Evolutionary conservation across 2,797 vertebrate species (phyloP), one percentile per base, ranked within the genome.

Genomic region (Mormyrops boulengeri): DNA sequence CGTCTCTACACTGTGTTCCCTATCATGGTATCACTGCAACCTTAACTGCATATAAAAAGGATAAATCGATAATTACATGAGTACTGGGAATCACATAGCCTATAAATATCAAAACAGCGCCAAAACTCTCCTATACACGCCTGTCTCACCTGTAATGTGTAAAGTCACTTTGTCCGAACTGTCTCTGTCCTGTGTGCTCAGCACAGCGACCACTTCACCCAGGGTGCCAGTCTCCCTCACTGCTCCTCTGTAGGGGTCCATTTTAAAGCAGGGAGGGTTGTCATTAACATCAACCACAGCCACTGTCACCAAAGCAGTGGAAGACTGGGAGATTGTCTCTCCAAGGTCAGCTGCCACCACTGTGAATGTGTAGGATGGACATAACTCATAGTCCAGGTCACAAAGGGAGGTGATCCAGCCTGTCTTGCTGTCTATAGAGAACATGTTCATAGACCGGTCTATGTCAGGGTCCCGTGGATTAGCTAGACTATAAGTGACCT

Each of bases 331-430:
- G 7, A 93, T 91, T 8, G 94, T 94, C 92, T 99, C 98, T 0
- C 97, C 98, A 14, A 97, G 95, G 91, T 99, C 98, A 0, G 96
- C 97, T 0, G 97, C 98, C 50, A 97, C 92, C 6, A 98, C 97
- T 85, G 93, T 94, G 82, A 99, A 97, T 91, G 93, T 96, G 93
- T 98, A 98, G 90, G 95, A 96, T 92, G 95, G 95, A 91, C 92
- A 96, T 90, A 93, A 88, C 93, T 99, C 99, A 0, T 98, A 97
- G 93, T 99, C 97, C 4, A 99, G 95, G 90, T 96, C 96, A 90
- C 92, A 95, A 12, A 97, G 93, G 1, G 98, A 99, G 30, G 97
- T 98, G 91, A 99, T 97, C 98, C 99, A 99, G 92, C 99, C 99
- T 0, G 97, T 98, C 93, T 99, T 98, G 93, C 96, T 93, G 93